Evolutionary conservation across 2,797 vertebrate species (phyloP).

Genomic region (Botia kubotai): DNA sequence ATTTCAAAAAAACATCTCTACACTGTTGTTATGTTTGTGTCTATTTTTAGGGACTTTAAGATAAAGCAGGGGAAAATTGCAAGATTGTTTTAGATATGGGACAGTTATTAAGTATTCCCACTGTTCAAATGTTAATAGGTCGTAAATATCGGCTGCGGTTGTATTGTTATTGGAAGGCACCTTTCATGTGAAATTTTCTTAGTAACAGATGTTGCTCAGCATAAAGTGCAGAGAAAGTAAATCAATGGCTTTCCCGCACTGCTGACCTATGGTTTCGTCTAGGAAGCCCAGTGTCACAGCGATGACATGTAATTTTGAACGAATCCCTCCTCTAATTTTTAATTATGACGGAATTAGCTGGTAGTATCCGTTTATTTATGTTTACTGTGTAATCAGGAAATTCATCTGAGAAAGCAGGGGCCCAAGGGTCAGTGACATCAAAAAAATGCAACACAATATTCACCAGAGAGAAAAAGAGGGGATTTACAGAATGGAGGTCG

Average conservation of each 20-base stretch:
- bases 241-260: not conserved
- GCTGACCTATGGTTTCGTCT: constrained; percentile 5
- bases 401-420: constrained; percentile 67
- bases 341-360: constrained; percentile 77
- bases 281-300: constrained; percentile 52
- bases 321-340: constrained; percentile 72
- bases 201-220: not conserved
- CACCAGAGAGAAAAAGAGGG: constrained; percentile 46
- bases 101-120: not conserved
- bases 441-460: constrained; percentile 70
- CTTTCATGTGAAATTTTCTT: constrained; percentile 1
- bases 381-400: constrained; percentile 73
- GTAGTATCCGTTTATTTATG: constrained; percentile 75
- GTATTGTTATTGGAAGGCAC: not conserved
- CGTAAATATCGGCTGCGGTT: not conserved
- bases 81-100: not conserved
- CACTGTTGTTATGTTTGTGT: not conserved
- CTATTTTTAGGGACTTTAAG: not conserved
- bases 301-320: constrained; percentile 60
- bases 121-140: not conserved
- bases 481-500: constrained; percentile 52
- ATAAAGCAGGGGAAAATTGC: not conserved
- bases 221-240: not conserved
- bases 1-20: not conserved
- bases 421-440: constrained; percentile 72